Evolutionary conservation across 2,113 vertebrate genomes (phyloP).

Genomic region (Epinephelus moara): DNA sequence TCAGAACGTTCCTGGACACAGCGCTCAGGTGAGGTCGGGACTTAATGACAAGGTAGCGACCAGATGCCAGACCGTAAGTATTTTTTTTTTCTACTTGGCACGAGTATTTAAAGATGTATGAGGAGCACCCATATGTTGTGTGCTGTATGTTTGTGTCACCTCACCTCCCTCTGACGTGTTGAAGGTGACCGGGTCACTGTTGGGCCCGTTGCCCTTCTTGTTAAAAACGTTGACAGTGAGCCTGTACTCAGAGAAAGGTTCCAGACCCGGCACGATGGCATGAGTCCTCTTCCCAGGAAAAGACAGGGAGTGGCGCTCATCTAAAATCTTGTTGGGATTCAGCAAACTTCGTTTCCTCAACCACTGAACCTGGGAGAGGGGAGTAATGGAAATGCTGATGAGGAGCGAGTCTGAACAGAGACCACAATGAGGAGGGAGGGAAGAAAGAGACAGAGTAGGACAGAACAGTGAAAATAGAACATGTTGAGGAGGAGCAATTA

Average conservation of each 20-base stretch:
- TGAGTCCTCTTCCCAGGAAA: slow-evolving; percentile 88
- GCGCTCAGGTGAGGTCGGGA: too few species aligned
- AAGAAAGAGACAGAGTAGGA: not conserved
- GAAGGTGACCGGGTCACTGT: slow-evolving; percentile 87
- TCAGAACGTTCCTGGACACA: too few species aligned
- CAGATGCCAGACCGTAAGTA: too few species aligned
- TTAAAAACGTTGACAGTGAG: slow-evolving; percentile 92
- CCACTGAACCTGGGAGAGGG: slow-evolving; percentile 88
- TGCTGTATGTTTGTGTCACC: slow-evolving; percentile 19
- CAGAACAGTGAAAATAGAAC: not conserved
- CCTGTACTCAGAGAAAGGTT: slow-evolving; percentile 92
- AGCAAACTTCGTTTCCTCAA: slow-evolving; percentile 87
- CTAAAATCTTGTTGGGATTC: slow-evolving; percentile 85
- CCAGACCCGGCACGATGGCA: slow-evolving; percentile 89
- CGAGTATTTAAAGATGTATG: not conserved
- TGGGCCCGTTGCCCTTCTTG: slow-evolving; percentile 92
- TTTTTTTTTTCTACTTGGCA: not conserved
- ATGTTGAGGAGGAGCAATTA: slow-evolving; percentile 10
- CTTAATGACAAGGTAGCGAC: too few species aligned
- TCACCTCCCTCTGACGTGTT: slow-evolving; percentile 96
- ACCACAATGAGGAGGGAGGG: not conserved
- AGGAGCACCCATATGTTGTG: not conserved
- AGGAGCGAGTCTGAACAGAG: slow-evolving; percentile 1
- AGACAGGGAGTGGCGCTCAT: slow-evolving; percentile 85
- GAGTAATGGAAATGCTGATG: slow-evolving; percentile 5